These are phyloP conservation scores for Phortica okadai DNA, from an alignment of 2,888 invertebrate species.

Conservation along the genomic window DNA sequence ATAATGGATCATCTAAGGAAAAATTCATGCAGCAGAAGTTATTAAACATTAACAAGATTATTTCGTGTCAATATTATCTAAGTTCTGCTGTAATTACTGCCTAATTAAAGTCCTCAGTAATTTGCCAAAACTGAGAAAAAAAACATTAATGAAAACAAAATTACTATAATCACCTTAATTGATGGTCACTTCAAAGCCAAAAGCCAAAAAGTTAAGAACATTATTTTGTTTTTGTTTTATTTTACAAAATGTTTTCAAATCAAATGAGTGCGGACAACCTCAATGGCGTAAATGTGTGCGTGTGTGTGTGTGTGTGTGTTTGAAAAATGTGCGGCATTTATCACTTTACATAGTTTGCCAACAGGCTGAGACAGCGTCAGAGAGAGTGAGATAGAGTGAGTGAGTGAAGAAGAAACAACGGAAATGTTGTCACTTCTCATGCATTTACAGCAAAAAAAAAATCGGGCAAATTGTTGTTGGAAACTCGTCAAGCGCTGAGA, in stretches of 20 bases:
- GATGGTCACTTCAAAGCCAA: background rate
- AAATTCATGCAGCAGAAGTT: too few relatives aligned
- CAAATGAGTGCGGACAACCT: slow-evolving; percentile 1
- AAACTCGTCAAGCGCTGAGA: slow-evolving; percentile 17
- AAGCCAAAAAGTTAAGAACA: background rate
- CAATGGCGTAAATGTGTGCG: slow-evolving; percentile 18
- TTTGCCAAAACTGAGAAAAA: background rate
- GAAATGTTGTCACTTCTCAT: slow-evolving; percentile 30
- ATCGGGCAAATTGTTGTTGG: background rate
- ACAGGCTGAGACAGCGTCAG: slow-evolving; percentile 2
- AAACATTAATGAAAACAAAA: background rate
- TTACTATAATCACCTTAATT: background rate
- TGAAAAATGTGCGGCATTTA: slow-evolving; percentile 34
- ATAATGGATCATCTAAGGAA: too few relatives aligned
- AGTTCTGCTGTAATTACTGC: background rate
- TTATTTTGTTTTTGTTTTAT: too few relatives aligned
- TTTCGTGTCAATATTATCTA: too few relatives aligned
- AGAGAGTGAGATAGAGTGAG: background rate
- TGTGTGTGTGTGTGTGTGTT: slow-evolving; percentile 47
- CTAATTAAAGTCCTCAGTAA: background rate
- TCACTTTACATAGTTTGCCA: slow-evolving; percentile 62
- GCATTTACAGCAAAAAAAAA: slow-evolving; percentile 21
- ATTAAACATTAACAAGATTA: too few relatives aligned
- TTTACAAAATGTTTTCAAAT: background rate
- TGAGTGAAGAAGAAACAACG: slow-evolving; percentile 35